These are phyloP conservation scores for Benthosema pterotum DNA, from an alignment of 2,797 vertebrate genomes.

Conservation along the genomic window DNA sequence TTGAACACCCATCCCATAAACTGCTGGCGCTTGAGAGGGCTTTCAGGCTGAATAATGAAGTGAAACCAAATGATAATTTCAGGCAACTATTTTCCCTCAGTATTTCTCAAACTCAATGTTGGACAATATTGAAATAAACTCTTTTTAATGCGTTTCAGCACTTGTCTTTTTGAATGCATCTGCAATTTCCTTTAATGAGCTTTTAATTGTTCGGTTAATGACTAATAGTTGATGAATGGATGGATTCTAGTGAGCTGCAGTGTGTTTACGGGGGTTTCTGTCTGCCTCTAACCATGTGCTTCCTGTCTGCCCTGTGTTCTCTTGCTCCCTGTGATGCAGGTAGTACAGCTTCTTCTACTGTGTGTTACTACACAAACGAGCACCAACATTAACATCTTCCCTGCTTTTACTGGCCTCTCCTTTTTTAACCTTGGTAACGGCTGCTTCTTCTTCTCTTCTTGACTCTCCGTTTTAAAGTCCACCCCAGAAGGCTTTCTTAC, in stretches of 20 bases:
- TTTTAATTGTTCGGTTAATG: neutral
- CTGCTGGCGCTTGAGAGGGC: no score
- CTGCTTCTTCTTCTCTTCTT: conserved; percentile 77
- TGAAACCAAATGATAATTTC: no score
- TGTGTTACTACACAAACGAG: conserved; percentile 97
- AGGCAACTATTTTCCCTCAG: no score
- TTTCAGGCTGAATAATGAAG: no score
- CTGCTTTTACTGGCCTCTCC: conserved; percentile 95
- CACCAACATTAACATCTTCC: conserved; percentile 98
- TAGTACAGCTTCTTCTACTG: conserved; percentile 93
- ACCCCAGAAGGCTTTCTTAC: no score
- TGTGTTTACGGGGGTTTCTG: conserved; percentile 39
- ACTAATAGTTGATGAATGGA: conserved; percentile 17
- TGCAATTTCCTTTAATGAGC: neutral
- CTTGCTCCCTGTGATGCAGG: conserved; percentile 87
- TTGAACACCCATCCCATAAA: no score
- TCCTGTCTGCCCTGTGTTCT: conserved; percentile 73
- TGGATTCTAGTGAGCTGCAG: conserved; percentile 20
- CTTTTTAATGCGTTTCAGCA: neutral
- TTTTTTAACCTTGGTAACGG: conserved; percentile 93
- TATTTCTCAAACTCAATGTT: no score
- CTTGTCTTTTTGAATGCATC: neutral
- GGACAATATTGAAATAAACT: no score
- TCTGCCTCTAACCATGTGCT: conserved; percentile 57
- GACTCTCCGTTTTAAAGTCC: no score